Evolutionary conservation across 2,113 vertebrate species (phyloP), one percentile per base, ranked within the genome.

Genomic region (Pollachius pollachius): DNA sequence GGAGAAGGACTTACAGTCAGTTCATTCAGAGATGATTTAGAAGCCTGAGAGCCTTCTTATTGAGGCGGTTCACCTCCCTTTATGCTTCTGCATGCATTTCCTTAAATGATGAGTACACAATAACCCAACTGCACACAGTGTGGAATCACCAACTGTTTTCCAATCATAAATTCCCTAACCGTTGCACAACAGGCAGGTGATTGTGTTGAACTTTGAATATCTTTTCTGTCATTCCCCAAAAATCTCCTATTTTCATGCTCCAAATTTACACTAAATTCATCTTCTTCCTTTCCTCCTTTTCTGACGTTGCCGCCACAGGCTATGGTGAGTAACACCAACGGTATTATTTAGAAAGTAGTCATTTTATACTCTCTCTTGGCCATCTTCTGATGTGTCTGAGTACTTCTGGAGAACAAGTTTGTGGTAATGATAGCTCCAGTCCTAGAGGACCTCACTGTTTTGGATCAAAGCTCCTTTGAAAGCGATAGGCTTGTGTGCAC

Each of bases 291-390:
- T 71, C 52, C 17, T 62, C 30, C 19, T 23, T 48, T 27, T 15
- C 34, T 72, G 17, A 8, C 27, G 17, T 64, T 37, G 19, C 59
- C 67, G 65, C 72, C 52, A 52, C 69, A 92, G 91, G 91, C 91
- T 34, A 92, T 92, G 91, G 91, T 92, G 82, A 91, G 91, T 89
- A 74, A 52, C 58, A 34, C 37, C n/a, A 8, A 75, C 61, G 30
- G 58, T 11, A 21, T 15, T 37, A n/a, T 41, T 60, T 15, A 34
- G 17, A 16, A 15, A 34, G 25, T n/a, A 5, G 57, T 41, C 57
- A 63, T 59, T 60, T 66, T 62, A 58, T 34, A 62, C 66, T 66
- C 62, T 66, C 34, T 64, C 66, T 54, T 21, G 61, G 48, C 73
- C 61, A 68, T 65, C 16, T 71, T 15, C 9, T 25, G 15, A 25